Base-by-base conservation (phyloP, 2,797 vertebrate genomes). In the Orestias chungarensis region DNA sequence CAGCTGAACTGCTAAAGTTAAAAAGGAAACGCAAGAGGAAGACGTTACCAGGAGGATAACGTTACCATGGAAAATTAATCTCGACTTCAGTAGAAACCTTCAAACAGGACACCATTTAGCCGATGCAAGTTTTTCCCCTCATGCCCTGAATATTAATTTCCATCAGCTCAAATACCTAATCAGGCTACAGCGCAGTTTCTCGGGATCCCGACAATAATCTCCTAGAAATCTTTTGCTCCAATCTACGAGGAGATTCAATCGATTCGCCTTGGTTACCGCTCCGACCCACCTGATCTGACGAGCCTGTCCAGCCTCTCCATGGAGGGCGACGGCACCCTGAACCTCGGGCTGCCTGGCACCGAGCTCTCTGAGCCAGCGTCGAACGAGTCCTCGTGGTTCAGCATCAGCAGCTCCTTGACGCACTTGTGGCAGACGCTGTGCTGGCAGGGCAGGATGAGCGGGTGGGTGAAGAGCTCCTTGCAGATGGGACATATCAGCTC, bases 391-490 rank as follows among this genome's bases (percentile, higher is more conserved):
- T 99, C 97, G 23, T 95, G 84, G 68, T 95, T 95, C 46, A 96
- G 93, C 86, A 97, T 89, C n/a, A 96, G 93, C 85, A 99, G 95
- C 86, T 99, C 98, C 77, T 96, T 94, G 38, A 99, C 94, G 71
- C 98, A 99, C 85, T 97, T 97, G 92, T 99, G 97, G 87, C 98
- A 99, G 86, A 99, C 73, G 73, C 95, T 99, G 89, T 99, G 98
- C 90, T 99, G 97, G 87, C 98, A 99, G 47, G 98, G 98, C 77
- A 99, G 95, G 91, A 99, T 98, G 84, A 99, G 83, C 0, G 98
- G 98, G 76, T 99, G 97, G 31, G 96, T 98, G 89, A 98, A 99
- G 70, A 99, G 93, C 78, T 99, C 98, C 88, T 99, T 97, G 84
- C 98, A 99, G 71, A 96, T 96, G 1, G 98, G 98, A 88, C 98